phyloP scores from a whole-genome alignment of 2,797 vertebrate species.

The Galago senegalensis region DNA sequence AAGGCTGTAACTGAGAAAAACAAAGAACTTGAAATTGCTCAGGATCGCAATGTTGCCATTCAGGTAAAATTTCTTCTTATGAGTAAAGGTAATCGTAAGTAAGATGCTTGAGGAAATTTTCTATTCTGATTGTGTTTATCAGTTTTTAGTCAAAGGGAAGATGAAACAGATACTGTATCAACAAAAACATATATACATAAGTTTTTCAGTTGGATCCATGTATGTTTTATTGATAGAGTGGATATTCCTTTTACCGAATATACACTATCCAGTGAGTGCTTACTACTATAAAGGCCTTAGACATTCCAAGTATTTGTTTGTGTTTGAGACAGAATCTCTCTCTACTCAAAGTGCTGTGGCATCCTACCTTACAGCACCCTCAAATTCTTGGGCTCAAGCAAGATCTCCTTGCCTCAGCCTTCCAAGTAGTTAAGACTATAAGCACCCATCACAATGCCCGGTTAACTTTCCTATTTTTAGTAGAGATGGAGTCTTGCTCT shows the following conservation, averaged over 20 bases:
- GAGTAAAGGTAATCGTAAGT: not conserved
- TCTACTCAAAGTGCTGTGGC: too few relatives aligned
- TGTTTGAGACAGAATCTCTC: too few relatives aligned
- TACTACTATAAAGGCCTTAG: not conserved
- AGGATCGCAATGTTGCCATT: conserved; percentile 89
- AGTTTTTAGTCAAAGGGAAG: not conserved
- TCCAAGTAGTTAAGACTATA: too few relatives aligned
- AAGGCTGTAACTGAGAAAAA: conserved; percentile 92
- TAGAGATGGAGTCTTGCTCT: too few relatives aligned
- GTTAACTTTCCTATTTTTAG: too few relatives aligned
- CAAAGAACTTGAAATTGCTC: conserved; percentile 92
- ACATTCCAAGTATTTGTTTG: not conserved
- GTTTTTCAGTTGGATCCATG: not conserved
- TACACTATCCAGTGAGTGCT: not conserved
- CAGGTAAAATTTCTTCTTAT: conserved; percentile 90
- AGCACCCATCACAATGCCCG: too few relatives aligned
- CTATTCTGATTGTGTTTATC: conserved; percentile 3
- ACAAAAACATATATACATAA: not conserved
- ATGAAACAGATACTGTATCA: not conserved
- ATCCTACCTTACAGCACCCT: too few relatives aligned
- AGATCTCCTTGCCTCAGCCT: too few relatives aligned
- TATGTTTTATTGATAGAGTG: not conserved
- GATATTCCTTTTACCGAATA: not conserved
- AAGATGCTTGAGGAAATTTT: not conserved
- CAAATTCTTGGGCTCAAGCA: too few relatives aligned